A percentile compares a stretch with the other conserved stretches of the same genome.
phyloP scores from a whole-genome alignment of 2,797 vertebrate species.

The Centropyge bicolor region DNA sequence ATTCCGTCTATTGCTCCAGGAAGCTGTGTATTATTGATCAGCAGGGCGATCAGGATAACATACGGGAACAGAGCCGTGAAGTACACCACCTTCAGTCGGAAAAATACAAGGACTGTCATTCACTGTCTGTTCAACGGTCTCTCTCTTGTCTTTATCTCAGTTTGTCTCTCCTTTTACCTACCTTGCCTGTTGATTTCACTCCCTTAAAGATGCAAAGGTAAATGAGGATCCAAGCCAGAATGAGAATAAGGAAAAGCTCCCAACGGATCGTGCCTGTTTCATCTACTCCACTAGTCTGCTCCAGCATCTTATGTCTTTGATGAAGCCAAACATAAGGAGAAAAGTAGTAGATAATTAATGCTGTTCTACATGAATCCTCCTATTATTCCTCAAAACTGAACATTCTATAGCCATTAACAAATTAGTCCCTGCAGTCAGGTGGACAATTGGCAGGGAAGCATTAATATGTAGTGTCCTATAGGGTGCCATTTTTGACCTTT shows the following conservation, averaged over 20 bases:
- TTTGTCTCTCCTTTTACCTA: constrained; percentile 35
- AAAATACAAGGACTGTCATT: not conserved
- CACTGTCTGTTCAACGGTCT: not conserved
- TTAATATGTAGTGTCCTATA: constrained; percentile 1
- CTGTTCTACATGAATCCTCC: not conserved
- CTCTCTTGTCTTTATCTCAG: not conserved
- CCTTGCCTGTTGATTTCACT: constrained; percentile 87
- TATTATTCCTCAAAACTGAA: not conserved
- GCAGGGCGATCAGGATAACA: constrained; percentile 82
- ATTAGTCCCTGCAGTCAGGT: not conserved
- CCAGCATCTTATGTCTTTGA: constrained; percentile 82
- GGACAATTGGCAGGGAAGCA: not conserved
- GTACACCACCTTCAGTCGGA: constrained; percentile 82
- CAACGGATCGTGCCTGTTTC: constrained; percentile 80
- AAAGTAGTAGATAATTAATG: not conserved
- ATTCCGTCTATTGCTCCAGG: constrained; percentile 85
- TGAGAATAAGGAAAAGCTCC: constrained; percentile 83
- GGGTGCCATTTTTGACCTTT: not conserved
- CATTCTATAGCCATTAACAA: not conserved
- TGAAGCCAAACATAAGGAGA: not conserved
- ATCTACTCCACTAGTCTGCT: constrained; percentile 80
- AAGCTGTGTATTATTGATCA: constrained; percentile 86
- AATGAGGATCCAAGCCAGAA: constrained; percentile 86
- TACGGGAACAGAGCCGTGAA: constrained; percentile 87
- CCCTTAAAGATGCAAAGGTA: constrained; percentile 88